Percentiles rank a stretch among this genome's conserved stretches.
These are phyloP conservation scores for Phycodurus eques DNA, from an alignment of 2,113 vertebrate genomes.

Conservation along the genomic window DNA sequence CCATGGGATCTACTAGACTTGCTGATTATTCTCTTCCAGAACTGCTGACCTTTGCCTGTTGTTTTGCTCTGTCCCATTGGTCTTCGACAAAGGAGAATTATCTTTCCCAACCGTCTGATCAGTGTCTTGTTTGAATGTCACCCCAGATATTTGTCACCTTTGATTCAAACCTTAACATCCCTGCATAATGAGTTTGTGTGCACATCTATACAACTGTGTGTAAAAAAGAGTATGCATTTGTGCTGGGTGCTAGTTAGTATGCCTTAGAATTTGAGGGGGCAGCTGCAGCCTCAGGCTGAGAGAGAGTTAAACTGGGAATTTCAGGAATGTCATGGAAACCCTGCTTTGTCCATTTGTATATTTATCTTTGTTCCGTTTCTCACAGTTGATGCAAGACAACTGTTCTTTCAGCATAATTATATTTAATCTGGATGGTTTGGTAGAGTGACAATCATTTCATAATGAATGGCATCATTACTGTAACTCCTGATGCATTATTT, in stretches of 20 bases:
- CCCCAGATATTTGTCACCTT: too few relatives aligned
- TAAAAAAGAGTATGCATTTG: conserved; percentile 5
- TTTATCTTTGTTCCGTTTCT: conserved; percentile 34
- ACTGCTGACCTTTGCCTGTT: conserved; percentile 39
- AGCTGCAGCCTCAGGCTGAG: conserved; percentile 52
- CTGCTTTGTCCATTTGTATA: conserved; percentile 32
- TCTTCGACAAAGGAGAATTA: conserved; percentile 32
- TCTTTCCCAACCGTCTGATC: conserved; percentile 25
- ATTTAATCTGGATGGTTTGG: too few relatives aligned
- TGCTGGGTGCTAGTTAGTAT: conserved; percentile 32
- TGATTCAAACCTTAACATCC: neutral
- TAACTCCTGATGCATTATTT: too few relatives aligned
- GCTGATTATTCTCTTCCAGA: conserved; percentile 50
- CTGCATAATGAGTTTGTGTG: neutral
- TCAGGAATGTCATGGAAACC: conserved; percentile 58
- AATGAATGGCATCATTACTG: too few relatives aligned
- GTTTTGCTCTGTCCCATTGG: conserved; percentile 17
- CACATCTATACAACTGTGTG: conserved; percentile 19
- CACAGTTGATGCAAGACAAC: neutral
- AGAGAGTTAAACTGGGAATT: conserved; percentile 55
- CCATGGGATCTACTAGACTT: conserved; percentile 18
- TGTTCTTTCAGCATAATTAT: neutral
- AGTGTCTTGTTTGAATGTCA: neutral
- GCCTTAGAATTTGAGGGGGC: conserved; percentile 41
- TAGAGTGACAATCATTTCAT: too few relatives aligned